phyloP scores from a whole-genome alignment of 92 coral and sea anemone genomes.

The Metridium senile region DNA sequence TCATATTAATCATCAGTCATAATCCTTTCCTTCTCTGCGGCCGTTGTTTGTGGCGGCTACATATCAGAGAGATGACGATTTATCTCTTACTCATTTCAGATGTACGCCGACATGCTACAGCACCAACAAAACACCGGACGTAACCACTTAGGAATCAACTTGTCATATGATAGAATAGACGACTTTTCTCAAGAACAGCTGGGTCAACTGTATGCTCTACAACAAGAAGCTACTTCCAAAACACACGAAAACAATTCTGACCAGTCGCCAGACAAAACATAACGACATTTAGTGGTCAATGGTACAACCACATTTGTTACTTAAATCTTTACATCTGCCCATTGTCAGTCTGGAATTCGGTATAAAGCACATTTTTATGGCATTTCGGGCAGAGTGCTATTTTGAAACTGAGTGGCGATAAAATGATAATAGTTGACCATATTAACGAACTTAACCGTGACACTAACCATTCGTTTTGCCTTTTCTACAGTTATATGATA shows the following conservation, averaged over 20 bases:
- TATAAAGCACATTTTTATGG: too few species aligned
- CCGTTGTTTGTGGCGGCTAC: background rate
- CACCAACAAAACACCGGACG: conserved; percentile 40
- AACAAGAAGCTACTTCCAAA: conserved; percentile 56
- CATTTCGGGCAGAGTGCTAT: too few species aligned
- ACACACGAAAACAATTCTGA: conserved; percentile 20
- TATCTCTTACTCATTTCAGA: conserved; percentile 29
- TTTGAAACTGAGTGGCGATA: too few species aligned
- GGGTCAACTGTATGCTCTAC: conserved; percentile 55
- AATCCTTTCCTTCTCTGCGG: too few species aligned
- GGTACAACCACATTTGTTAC: background rate
- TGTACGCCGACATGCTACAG: conserved; percentile 66
- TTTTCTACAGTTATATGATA: too few species aligned
- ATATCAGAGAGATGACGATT: background rate
- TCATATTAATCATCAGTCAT: background rate
- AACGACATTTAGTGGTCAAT: background rate
- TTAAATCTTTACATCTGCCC: too few species aligned
- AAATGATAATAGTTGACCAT: too few species aligned
- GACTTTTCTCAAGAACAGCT: conserved; percentile 57
- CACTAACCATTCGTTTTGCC: too few species aligned
- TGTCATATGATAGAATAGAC: conserved; percentile 31
- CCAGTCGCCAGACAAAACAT: background rate
- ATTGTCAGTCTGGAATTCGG: too few species aligned
- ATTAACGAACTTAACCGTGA: too few species aligned
- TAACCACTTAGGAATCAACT: conserved; percentile 36